Base-by-base conservation (phyloP, 2,888 invertebrate genomes). In the Drosophila kuntzei region DNA sequence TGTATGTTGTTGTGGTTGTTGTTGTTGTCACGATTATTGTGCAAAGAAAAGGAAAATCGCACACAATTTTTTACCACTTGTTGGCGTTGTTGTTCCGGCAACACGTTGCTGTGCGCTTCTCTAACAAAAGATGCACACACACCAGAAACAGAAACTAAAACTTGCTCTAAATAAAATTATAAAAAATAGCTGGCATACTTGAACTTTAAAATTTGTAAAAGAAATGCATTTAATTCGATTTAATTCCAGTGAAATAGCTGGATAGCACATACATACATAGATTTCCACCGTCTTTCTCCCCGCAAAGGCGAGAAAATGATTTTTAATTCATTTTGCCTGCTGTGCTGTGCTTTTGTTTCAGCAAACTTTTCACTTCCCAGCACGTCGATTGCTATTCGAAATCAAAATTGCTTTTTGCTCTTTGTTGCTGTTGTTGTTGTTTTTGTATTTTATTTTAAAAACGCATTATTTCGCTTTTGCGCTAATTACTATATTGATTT, bases 91-190 rank as follows among this genome's bases (percentile, higher is more conserved):
- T 84, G 74, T 79, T 68, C 49, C 64, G 70, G 76, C 79, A 83
- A 87, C 84, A 67, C 59, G 51, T 67, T 65, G 74, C 58, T 58
- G 69, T 55, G 60, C 44, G 27, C 46, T 51, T 59, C 58, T 76
- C 67, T 62, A 84, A 83, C 84, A 83, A 87, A 83, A 84, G 84
- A 84, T 72, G 73, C 82, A 37, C 18, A n/a, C 18, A 18, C 32
- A 29, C 25, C n/a, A n/a, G n/a, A 44, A 3, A 14, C 14, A 27
- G 14, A 51, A 22, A 36, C 12, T 3, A 11, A 14, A 3, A 6
- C 50, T 36, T 36, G 36, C 49, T 34, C 32, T 32, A 32, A 12
- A 4, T 32, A 12, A 32, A 32, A 32, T 32, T 32, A 41, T n/a
- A 3, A 41, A 12, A 22, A 9, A n/a, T n/a, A n/a, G n/a, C n/a